phyloP scores from a whole-genome alignment of 2,797 vertebrate genomes.

The Coendou prehensilis region DNA sequence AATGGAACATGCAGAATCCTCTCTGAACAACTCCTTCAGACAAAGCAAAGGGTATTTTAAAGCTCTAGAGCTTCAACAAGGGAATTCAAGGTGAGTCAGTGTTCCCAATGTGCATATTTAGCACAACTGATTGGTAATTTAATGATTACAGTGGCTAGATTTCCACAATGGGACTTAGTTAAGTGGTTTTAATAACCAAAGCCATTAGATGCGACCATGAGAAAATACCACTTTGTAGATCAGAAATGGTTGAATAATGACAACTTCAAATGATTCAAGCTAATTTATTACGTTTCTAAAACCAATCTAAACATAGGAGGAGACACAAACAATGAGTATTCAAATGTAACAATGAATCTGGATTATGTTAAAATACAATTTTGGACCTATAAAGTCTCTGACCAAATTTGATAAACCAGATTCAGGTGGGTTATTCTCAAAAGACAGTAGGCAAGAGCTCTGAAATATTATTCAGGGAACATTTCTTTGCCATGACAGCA shows the following conservation, averaged over 20 bases:
- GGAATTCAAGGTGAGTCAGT: background rate
- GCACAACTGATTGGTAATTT: background rate
- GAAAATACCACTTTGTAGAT: background rate
- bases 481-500: conserved; percentile 70
- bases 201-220: background rate
- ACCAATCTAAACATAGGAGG: background rate
- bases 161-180: background rate
- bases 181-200: conserved; percentile 33
- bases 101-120: background rate
- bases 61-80: background rate
- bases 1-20: background rate
- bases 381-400: conserved; percentile 32
- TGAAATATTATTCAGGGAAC: conserved; percentile 53
- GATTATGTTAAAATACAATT: background rate
- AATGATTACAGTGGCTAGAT: background rate
- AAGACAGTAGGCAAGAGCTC: background rate
- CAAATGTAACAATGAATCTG: background rate
- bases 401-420: conserved; percentile 68
- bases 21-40: background rate
- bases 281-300: background rate
- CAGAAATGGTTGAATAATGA: conserved; percentile 12
- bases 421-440: conserved; percentile 53
- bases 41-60: background rate
- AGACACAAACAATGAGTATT: background rate
- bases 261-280: background rate